These are phyloP conservation scores for Lithophane leautieri DNA, from an alignment of 2,888 invertebrate species.

Conservation along the genomic window DNA sequence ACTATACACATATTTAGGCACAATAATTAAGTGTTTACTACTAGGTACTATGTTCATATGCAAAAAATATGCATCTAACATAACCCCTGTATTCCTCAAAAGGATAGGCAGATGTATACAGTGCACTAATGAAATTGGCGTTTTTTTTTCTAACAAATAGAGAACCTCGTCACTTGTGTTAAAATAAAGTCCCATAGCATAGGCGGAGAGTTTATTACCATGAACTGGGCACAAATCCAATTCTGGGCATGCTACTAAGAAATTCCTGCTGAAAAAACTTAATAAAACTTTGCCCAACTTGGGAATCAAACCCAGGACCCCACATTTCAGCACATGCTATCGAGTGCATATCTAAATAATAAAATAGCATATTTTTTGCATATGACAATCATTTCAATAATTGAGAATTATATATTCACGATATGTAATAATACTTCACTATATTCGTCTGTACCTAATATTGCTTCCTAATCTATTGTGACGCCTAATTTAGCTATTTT, in stretches of 20 bases:
- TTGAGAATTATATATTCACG: conserved; percentile 39
- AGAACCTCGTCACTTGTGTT: too few relatives aligned
- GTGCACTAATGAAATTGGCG: too few relatives aligned
- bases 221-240: neutral
- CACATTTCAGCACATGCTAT: neutral
- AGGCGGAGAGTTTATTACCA: neutral
- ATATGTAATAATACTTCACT: conserved; percentile 53
- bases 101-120: too few relatives aligned
- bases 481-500: conserved; percentile 70
- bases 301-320: neutral
- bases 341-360: neutral
- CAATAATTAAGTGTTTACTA: conserved; percentile 59
- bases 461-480: conserved; percentile 68
- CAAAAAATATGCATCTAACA: conserved; percentile 33
- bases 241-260: neutral
- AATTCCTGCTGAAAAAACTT: neutral
- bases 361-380: conserved; percentile 41
- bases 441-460: conserved; percentile 55
- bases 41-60: conserved; percentile 36
- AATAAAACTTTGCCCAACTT: too few relatives aligned
- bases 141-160: too few relatives aligned
- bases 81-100: too few relatives aligned
- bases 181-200: neutral
- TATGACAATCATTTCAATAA: conserved; percentile 31
- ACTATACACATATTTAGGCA: conserved; percentile 64